Conservation (phyloP, 2,113 vertebrate species). For the Paraplagusia blochii region DNA sequence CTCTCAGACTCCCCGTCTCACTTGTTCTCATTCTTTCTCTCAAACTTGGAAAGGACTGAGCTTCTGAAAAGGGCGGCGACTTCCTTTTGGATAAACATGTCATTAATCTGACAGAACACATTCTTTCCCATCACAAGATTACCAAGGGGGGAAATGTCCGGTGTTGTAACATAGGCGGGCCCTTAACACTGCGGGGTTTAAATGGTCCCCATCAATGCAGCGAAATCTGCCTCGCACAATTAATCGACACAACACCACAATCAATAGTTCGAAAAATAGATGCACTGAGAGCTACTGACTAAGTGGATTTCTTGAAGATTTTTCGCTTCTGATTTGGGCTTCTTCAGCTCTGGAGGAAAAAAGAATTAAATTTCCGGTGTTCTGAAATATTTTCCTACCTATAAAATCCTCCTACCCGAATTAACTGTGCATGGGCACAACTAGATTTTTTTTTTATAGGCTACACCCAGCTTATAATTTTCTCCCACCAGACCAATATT, state of each 20-base stretch:
- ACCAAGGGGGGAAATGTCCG: constrained; percentile 73
- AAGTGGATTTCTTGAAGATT: too few species aligned
- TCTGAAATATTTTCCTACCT: too few species aligned
- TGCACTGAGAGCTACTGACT: too few species aligned
- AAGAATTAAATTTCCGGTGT: too few species aligned
- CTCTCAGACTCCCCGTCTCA: constrained; percentile 41
- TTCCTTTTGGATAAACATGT: constrained; percentile 96
- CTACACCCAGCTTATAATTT: too few species aligned
- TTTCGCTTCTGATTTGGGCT: too few species aligned
- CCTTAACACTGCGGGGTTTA: constrained; percentile 53
- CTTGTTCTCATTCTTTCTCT: constrained; percentile 62
- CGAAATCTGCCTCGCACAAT: constrained; percentile 17
- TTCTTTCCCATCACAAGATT: constrained; percentile 92
- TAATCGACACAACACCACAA: constrained; percentile 3
- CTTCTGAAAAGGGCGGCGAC: constrained; percentile 89
- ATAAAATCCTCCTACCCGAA: too few species aligned
- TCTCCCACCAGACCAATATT: too few species aligned
- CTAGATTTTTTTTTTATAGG: too few species aligned
- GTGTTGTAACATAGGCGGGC: constrained; percentile 60
- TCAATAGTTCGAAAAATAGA: too few species aligned
- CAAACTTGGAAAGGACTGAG: constrained; percentile 80
- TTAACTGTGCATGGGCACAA: too few species aligned
- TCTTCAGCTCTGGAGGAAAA: too few species aligned
- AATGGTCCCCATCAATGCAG: constrained; percentile 40
- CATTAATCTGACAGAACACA: constrained; percentile 89